Evolutionary conservation across 2,797 vertebrate species (phyloP).

Genomic region (Gobio occitaniae): DNA sequence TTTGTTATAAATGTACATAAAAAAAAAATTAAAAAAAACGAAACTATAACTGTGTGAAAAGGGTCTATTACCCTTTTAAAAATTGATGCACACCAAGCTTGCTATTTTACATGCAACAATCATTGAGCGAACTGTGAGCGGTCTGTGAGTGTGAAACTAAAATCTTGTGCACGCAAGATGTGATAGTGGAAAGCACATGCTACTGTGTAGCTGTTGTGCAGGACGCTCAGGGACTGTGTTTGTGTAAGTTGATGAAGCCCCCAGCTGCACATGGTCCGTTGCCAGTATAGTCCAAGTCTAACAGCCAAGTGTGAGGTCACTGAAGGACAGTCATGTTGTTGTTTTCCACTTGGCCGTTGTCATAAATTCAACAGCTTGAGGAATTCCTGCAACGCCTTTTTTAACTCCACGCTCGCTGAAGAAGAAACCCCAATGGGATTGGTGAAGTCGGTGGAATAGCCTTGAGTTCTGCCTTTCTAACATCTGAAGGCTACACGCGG

Average conservation of each 20-base stretch:
- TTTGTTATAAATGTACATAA: background rate
- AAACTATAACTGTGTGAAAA: background rate
- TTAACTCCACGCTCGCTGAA: background rate
- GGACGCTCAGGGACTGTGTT: conserved; percentile 33
- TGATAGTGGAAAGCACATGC: conserved; percentile 23
- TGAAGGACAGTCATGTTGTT: conserved; percentile 44
- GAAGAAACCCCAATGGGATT: background rate
- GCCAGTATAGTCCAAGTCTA: conserved; percentile 37
- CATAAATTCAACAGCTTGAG: conserved; percentile 29
- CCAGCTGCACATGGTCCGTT: conserved; percentile 48
- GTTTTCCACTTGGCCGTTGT: conserved; percentile 45
- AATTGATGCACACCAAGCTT: background rate
- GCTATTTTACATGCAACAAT: background rate
- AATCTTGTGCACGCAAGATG: background rate
- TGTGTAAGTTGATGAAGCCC: conserved; percentile 53
- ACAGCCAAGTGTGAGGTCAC: conserved; percentile 52
- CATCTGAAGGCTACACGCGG: conserved; percentile 25
- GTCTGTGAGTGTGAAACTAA: background rate
- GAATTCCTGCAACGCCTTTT: conserved; percentile 31
- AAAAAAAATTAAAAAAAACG: background rate
- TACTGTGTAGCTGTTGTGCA: conserved; percentile 11
- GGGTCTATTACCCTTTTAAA: background rate
- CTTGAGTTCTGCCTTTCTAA: background rate
- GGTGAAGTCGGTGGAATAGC: conserved; percentile 30
- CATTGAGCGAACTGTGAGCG: background rate